Percentiles rank a stretch among this genome's conserved stretches.
These are phyloP conservation scores for Argya squamiceps DNA, from an alignment of 2,797 vertebrate species.

Conservation along the genomic window DNA sequence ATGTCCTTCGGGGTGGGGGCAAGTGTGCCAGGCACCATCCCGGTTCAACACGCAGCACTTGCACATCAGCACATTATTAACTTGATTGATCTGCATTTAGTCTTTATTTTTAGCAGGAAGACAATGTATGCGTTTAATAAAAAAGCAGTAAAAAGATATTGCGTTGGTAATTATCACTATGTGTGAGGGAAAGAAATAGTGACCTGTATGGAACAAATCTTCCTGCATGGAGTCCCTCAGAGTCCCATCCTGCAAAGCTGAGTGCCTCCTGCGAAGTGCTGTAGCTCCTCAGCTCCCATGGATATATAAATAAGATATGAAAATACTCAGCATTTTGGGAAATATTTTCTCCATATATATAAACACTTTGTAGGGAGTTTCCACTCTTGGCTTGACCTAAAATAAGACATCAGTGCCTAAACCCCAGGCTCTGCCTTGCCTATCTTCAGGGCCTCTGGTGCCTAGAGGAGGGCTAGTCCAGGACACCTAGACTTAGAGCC, in stretches of 20 bases:
- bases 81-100: not conserved
- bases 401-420: not conserved
- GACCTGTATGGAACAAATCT: not conserved
- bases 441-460: not conserved
- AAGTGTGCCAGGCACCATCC: not conserved
- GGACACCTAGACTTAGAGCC: not conserved
- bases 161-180: not conserved
- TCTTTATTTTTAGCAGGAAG: slow-evolving; percentile 7
- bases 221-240: not conserved
- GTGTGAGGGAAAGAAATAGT: slow-evolving; percentile 23
- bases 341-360: not conserved
- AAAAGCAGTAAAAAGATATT: slow-evolving; percentile 33
- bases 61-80: not conserved
- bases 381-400: not conserved
- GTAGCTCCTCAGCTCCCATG: not conserved
- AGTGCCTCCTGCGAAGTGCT: not conserved
- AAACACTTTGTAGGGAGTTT: not conserved
- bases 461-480: not conserved
- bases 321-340: not conserved
- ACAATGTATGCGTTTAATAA: slow-evolving; percentile 33
- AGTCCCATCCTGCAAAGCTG: not conserved
- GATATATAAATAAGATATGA: not conserved
- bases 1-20: not conserved
- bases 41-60: not conserved
- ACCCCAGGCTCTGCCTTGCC: not conserved